Base-by-base conservation (phyloP, 1,140 invertebrate species). In the Medauroidea extradentata region DNA sequence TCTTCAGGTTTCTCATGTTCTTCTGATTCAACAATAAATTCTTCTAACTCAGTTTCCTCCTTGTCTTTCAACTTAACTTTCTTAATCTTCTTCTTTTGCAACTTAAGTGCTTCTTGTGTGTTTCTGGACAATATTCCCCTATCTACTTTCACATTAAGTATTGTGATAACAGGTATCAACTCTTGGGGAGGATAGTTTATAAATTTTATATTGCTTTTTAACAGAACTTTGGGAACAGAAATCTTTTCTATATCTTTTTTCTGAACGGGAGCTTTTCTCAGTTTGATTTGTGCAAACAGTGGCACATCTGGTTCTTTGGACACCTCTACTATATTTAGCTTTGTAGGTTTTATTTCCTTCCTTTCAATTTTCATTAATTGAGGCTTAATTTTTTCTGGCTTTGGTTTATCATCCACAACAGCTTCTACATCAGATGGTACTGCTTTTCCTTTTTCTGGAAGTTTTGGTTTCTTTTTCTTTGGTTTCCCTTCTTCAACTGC, bases 121-220 rank as follows among this genome's bases (percentile, higher is more conserved):
- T 87, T 89, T 73, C 87, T 76, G 1, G 85, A 87, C 18, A 89
- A 62, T 59, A 84, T 79, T 24, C 87, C 87, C 67, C 78, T 76
- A 72, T 87, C 78, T 16, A 78, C 75, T 59, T 75, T 73, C 65
- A 82, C 78, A 65, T 49, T 27, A 14, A 51, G 18, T 16, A 43
- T 16, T 14, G 74, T 77, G 16, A 84, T 73, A 16, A 71, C 55
- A 2, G 81, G 78, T 58, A 74, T 75, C 34, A 78, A 67, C 60
- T 81, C 56, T 41, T 34, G 21, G 38, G 71, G 70, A 16, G 72
- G 66, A 54, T 60, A 60, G 21, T 53, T 16, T 19, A 60, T 29
- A 23, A 53, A 14, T 27, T 53, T 53, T 18, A 60, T 38, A 18
- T 50, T 46, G 21, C 55, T 57, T 19, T 51, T 61, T 38, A 61